Percentiles rank a stretch among this genome's conserved stretches.
Evolutionary conservation across 2,888 invertebrate genomes (phyloP).

Genomic region (Pristionchus fissidentatus): DNA sequence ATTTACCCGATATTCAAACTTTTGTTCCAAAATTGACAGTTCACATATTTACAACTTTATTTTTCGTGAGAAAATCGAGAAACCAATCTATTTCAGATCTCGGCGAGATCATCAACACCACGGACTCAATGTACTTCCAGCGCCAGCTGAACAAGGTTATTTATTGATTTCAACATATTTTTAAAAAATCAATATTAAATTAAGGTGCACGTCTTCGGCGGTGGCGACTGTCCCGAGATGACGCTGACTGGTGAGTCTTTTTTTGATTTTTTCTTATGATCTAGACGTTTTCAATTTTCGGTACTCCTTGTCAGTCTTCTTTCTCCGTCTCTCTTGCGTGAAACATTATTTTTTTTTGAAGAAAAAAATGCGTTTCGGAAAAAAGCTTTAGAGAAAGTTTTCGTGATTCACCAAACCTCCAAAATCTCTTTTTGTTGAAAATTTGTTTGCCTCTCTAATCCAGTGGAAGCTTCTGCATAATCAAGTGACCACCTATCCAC

Average conservation of each 20-base stretch:
- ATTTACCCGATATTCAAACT: too few species aligned
- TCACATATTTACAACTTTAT: too few species aligned
- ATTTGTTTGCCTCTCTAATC: too few species aligned
- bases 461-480: too few species aligned
- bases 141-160: constrained; percentile 66
- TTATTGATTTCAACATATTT: constrained; percentile 20
- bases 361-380: too few species aligned
- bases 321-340: background rate
- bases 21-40: too few species aligned
- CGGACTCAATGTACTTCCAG: constrained; percentile 74
- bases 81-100: constrained; percentile 57
- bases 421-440: too few species aligned
- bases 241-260: constrained; percentile 80
- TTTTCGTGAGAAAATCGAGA: constrained; percentile 28
- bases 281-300: background rate
- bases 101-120: constrained; percentile 69
- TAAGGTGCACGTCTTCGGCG: constrained; percentile 80
- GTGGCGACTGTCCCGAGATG: constrained; percentile 86
- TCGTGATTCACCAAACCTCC: too few species aligned
- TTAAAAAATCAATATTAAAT: constrained; percentile 55
- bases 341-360: too few species aligned
- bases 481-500: too few species aligned
- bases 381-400: too few species aligned
- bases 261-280: too few species aligned
- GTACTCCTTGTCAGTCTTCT: background rate